phyloP scores from a whole-genome alignment of 2,888 invertebrate species.

The Drosophila trichaetosa region DNA sequence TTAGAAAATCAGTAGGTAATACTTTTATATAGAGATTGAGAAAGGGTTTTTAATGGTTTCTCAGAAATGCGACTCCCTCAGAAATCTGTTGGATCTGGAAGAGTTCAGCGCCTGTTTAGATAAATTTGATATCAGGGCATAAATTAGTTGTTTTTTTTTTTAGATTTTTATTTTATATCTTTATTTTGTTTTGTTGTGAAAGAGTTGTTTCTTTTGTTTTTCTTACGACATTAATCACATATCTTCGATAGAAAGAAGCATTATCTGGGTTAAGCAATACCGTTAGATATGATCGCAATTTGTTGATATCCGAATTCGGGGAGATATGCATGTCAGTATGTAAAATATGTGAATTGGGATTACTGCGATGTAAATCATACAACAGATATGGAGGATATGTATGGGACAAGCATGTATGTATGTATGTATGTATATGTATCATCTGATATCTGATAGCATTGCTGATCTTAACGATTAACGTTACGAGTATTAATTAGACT shows the following conservation, averaged over 20 bases:
- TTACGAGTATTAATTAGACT: slow-evolving; percentile 41
- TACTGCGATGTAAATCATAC: slow-evolving; percentile 23
- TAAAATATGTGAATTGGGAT: slow-evolving; percentile 35
- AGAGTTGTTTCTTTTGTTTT: slow-evolving; percentile 8
- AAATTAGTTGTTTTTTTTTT: slow-evolving; percentile 34
- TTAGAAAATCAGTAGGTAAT: slow-evolving; percentile 72
- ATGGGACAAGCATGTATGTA: not conserved
- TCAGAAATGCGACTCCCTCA: slow-evolving; percentile 82
- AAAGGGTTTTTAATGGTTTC: slow-evolving; percentile 33
- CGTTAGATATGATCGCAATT: slow-evolving; percentile 50
- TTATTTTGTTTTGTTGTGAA: slow-evolving; percentile 8
- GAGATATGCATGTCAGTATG: slow-evolving; percentile 42
- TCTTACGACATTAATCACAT: slow-evolving; percentile 59
- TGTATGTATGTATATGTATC: not conserved
- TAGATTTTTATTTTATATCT: slow-evolving; percentile 2
- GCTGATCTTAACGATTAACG: not conserved
- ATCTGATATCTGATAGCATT: not conserved
- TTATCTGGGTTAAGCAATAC: slow-evolving; percentile 47
- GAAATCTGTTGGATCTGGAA: slow-evolving; percentile 65
- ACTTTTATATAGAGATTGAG: slow-evolving; percentile 67
- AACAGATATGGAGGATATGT: slow-evolving; percentile 34
- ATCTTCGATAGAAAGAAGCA: slow-evolving; percentile 31
- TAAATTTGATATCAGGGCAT: slow-evolving; percentile 65
- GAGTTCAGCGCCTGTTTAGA: slow-evolving; percentile 80
- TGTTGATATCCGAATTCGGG: slow-evolving; percentile 2